Evolutionary conservation across 2,888 invertebrate species (phyloP), one percentile per base, ranked within the genome.

Genomic region (Philopedon plagiatum): DNA sequence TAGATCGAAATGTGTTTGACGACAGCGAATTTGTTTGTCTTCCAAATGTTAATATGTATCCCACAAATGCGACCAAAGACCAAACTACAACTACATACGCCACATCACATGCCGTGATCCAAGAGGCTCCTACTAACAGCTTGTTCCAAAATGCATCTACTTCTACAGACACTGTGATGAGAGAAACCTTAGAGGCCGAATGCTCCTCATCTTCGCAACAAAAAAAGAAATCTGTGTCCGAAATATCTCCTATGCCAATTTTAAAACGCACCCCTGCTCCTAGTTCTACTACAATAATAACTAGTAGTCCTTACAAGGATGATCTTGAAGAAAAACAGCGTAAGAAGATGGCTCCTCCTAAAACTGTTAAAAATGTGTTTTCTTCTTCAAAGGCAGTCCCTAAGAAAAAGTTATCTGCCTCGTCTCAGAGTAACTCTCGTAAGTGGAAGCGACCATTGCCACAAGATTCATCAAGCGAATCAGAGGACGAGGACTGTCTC

Each of bases 1-100:
- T 37, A 37, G n/a, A 37, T 18, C 37, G 13, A 58, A 39, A 34
- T 39, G 57, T 57, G 32, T 57, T 57, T 57, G 37, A 32, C n/a
- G 57, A 18, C 57, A 37, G 32, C n/a, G 32, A 32, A 8, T 57
- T 29, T n/a, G 57, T 49, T 49, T 49, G 49, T 11, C 49, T 11
- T 49, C 11, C 21, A n/a, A 26, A 26, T 49, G 11, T 51, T 2
- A 29, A 51, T 19, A 39, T 15, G 13, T n/a, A 13, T n/a, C 46
- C 21, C 4, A 26, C 29, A 51, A 51, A 11, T 29, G 26, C 26
- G 23, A n/a, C n/a, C n/a, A n/a, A n/a, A n/a, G n/a, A n/a, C n/a
- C n/a, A n/a, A n/a, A n/a, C n/a, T n/a, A n/a, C n/a, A n/a, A n/a
- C n/a, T n/a, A n/a, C n/a, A n/a, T n/a, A n/a, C n/a, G n/a, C n/a